phyloP scores from a whole-genome alignment of 2,797 vertebrate genomes.

The Hemitrygon akajei region DNA sequence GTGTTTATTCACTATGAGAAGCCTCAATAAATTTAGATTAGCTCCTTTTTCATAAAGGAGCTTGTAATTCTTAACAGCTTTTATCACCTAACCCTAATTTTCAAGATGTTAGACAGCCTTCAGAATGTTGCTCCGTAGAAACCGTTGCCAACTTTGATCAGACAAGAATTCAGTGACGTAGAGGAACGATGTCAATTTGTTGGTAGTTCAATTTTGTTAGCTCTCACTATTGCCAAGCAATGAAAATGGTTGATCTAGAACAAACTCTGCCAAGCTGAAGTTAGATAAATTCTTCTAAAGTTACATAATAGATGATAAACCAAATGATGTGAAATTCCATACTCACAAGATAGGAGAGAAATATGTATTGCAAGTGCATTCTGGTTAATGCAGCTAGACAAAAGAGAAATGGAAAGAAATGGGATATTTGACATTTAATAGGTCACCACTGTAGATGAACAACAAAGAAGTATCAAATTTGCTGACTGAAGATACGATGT shows the following conservation, averaged over 20 bases:
- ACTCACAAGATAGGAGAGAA: background rate
- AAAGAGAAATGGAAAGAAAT: background rate
- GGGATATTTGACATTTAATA: background rate
- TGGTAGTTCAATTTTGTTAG: background rate
- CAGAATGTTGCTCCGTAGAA: background rate
- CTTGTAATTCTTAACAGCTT: too few species aligned
- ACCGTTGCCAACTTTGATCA: background rate
- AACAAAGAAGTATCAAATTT: background rate
- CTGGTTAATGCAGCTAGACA: background rate
- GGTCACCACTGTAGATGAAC: background rate
- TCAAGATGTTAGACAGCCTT: too few species aligned
- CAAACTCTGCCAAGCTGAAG: background rate
- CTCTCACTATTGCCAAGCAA: background rate
- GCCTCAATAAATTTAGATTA: too few species aligned
- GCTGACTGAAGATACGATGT: background rate
- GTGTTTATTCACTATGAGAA: too few species aligned
- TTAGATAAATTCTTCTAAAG: background rate
- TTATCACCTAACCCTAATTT: too few species aligned
- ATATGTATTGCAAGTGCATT: background rate
- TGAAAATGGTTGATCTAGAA: background rate
- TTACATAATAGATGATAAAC: background rate
- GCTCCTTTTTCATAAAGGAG: too few species aligned
- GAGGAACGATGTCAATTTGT: background rate
- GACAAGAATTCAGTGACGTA: background rate
- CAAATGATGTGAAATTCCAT: background rate